Evolutionary conservation across 2,888 invertebrate genomes (phyloP).

Genomic region (Ptilodon capucinus): DNA sequence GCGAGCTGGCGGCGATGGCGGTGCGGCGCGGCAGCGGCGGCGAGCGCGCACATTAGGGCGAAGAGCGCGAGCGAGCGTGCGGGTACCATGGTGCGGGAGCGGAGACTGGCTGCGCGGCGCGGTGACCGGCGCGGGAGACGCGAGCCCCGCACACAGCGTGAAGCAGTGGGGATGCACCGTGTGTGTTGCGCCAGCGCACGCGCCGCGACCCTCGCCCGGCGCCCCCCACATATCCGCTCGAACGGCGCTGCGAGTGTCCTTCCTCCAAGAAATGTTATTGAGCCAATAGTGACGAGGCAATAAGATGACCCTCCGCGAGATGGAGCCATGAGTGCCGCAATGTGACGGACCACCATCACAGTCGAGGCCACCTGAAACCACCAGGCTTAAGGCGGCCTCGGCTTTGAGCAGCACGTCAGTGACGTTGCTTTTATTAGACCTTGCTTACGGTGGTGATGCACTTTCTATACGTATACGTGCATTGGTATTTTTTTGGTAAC

Average conservation of each 20-base stretch:
- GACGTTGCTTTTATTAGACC: too few relatives aligned
- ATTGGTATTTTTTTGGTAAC: too few relatives aligned
- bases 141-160: constrained; percentile 13
- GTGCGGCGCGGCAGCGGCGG: constrained; percentile 35
- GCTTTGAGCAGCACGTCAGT: background rate
- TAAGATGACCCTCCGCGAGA: background rate
- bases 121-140: constrained; percentile 8
- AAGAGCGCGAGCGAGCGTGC: constrained; percentile 46
- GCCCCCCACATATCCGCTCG: background rate
- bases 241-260: background rate
- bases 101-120: constrained; percentile 34
- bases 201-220: constrained; percentile 7
- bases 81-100: constrained; percentile 46
- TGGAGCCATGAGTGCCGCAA: background rate
- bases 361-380: background rate
- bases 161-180: constrained; percentile 4
- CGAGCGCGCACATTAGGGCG: constrained; percentile 35
- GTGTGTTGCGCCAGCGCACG: constrained; percentile 4
- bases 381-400: background rate
- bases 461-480: too few relatives aligned
- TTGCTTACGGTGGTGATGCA: too few relatives aligned
- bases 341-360: background rate
- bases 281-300: background rate
- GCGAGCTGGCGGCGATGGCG: constrained; percentile 63
- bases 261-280: background rate